Base-by-base conservation (phyloP, 1,140 invertebrate genomes). In the Nixonia krombeini region DNA sequence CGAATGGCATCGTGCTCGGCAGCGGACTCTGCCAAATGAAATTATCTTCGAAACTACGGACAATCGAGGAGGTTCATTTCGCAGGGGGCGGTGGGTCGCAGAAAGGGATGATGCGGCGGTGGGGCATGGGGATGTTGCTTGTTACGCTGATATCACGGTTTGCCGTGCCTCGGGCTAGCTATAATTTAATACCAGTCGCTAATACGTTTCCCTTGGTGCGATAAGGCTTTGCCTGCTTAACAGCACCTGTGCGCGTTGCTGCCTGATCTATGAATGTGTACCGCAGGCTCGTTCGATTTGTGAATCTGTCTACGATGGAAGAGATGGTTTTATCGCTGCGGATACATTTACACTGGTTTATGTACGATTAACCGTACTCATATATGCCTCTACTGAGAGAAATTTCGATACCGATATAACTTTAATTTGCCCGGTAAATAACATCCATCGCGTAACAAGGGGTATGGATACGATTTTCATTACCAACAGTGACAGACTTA, bases 21-120 rank as follows among this genome's bases (percentile, higher is more conserved):
- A n/a, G n/a, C n/a, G n/a, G 68, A 57, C 62, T 65, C 63, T 74
- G 75, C 80, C 80, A 82, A 82, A 80, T 80, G 79, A 81, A 82
- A 82, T 82, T 81, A 82, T 74, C 80, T 67, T 70, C 69, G 76
- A 51, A 74, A 73, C 73, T 61, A 61, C 26, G 64, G 49, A 63
- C 73, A 62, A 74, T 77, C 64, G 71, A 74, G 66, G 62, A 72
- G 69, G 74, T 75, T 80, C 75, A 80, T 79, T 79, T 66, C 75
- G 61, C 47, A 49, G 58, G 45, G 46, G 56, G 50, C 38, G 52
- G 63, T 59, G 58, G 46, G 50, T 41, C 59, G 57, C 46, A 61
- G 46, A 55, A 53, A 49, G 53, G 59, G 68, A 66, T 75, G 68
- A 63, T 65, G 65, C 56, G 61, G 50, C 59, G 65, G 45, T 35